Base-by-base conservation (phyloP, 2,888 invertebrate species). In the Diarsia mendica region DNA sequence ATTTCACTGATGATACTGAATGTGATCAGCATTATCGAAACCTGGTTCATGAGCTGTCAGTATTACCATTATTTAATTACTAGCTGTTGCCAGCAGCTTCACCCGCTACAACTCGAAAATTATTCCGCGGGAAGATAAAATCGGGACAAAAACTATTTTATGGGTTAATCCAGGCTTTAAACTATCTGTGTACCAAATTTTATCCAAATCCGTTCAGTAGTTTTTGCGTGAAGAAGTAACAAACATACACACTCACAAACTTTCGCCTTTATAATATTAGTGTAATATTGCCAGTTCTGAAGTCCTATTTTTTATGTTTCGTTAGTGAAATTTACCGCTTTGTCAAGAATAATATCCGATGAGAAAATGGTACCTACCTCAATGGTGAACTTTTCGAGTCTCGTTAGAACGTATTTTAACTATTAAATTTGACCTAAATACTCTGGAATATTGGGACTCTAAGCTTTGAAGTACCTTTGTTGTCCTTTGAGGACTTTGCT, bases 341-440 rank as follows among this genome's bases (percentile, higher is more conserved):
- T 55, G 39, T 6, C n/a, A 11, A n/a, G 23, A 23, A 23, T 20
- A 39, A 39, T 39, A 39, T 20, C 20, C 51, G 13, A 28, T 28
- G 33, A 10, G 33, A 60, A 60, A 33, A 48, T 51, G 46, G 28
- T 13, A 44, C 46, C 67, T 13, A 44, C 46, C 67, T 61, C 0
- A 49, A n/a, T 71, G 60, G 68, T 66, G 51, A 69, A 39, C 15
- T 28, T 78, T 69, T 13, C 33, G 8, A 49, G 23, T 83, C 60
- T 39, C 13, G 11, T 66, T 60, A 46, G 28, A 55, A 70, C 6
- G n/a, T 33, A 65, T 51, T 72, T 48, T 48, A 68, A 64, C 44
- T 68, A 65, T 72, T 64, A 13, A 75, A 33, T 80, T 68, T 46
- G 51, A 60, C 64, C 39, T 73, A 48, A 64, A 79, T 65, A 51